Evolutionary conservation across 37 sponge, comb jelly and placozoan species (phyloP), one percentile per base, ranked within the genome.

Genomic region (Ianthella basta): DNA sequence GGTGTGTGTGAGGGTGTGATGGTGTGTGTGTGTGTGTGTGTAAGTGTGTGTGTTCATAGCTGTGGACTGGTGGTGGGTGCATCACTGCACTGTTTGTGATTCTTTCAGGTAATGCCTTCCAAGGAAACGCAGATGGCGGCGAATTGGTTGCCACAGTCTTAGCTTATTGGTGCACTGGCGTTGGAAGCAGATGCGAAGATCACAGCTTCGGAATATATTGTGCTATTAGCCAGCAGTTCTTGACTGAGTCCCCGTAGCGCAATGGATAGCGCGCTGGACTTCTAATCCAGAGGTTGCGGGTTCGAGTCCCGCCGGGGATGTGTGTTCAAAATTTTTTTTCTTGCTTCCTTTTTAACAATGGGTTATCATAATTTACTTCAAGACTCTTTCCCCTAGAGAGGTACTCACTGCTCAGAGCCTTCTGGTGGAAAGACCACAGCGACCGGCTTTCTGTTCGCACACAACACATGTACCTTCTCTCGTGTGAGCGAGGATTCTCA

Each of bases 271-370:
- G 91, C 95, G 91, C 91, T 94, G 95, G 95, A 94, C 95, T 94
- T 94, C 95, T 94, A 94, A 94, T 94, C 91, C 95, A 94, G 91
- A 94, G 95, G 95, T 94, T 91, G 95, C 86, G 91, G 95, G 95
- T 94, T 94, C 95, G 91, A 94, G 95, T 94, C 95, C 91, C 91
- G 86, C 89, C 95, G 73, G 94, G 94, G 94, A 88, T 89, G 94
- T 77, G 44, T 84, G 60, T 87, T 91, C 80, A 74, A n/a, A n/a
- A n/a, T n/a, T 87, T 80, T 54, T 72, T 59, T 70, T 84, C 70
- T 70, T 24, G 10, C 15, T 75, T 39, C 40, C 40, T 75, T 75
- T 44, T 69, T 35, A 61, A 25, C 59, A n/a, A n/a, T n/a, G n/a
- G n/a, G n/a, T n/a, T n/a, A n/a, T n/a, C n/a, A n/a, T n/a, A n/a